These are phyloP conservation scores for Hyaena hyaena DNA, from an alignment of 2,113 vertebrate genomes.

Conservation along the genomic window DNA sequence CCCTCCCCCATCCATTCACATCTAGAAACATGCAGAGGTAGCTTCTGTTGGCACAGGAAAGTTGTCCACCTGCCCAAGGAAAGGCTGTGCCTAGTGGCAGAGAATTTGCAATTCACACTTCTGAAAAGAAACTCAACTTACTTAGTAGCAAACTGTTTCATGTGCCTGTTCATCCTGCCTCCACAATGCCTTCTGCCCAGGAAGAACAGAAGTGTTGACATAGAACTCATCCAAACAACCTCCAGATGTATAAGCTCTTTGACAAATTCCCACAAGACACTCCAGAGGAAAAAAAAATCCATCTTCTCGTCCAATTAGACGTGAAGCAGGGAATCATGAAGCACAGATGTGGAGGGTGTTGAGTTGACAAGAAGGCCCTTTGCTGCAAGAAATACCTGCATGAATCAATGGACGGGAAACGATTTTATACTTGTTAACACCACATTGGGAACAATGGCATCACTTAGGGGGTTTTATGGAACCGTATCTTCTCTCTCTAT, in stretches of 20 bases:
- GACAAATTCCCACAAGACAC: neutral
- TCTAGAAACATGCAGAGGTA: neutral
- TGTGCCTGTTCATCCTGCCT: neutral
- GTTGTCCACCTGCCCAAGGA: neutral
- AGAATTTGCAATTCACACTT: neutral
- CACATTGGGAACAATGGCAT: neutral
- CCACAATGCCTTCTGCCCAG: neutral
- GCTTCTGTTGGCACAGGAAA: neutral
- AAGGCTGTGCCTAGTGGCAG: neutral
- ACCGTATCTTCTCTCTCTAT: neutral
- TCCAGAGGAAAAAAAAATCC: neutral
- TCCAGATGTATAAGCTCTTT: neutral
- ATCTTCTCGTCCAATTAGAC: conserved; percentile 32
- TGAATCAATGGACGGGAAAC: neutral
- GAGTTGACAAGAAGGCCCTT: neutral
- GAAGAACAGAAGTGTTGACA: neutral
- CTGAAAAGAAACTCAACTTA: neutral
- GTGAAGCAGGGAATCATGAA: neutral
- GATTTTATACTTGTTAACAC: neutral
- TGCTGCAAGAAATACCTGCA: neutral
- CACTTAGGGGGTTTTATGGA: neutral
- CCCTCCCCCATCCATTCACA: neutral
- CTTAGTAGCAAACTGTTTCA: neutral
- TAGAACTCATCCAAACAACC: neutral
- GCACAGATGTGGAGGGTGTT: neutral